A percentile compares a stretch with the other conserved stretches of the same genome.
These are phyloP conservation scores for Siphamia tubifer DNA, from an alignment of 2,113 vertebrate species.

Conservation along the genomic window DNA sequence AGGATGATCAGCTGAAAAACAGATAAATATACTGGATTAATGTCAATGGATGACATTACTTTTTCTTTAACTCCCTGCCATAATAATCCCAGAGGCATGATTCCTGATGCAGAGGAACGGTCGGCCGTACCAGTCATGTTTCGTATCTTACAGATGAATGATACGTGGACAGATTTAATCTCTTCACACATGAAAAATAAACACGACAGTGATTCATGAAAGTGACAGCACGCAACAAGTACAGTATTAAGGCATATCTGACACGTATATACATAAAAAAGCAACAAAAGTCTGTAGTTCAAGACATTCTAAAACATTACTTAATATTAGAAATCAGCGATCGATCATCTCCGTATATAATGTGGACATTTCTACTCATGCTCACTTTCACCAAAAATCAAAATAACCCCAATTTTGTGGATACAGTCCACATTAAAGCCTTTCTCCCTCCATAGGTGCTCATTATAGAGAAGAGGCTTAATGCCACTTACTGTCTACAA, in stretches of 20 bases:
- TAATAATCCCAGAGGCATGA: conserved; percentile 41
- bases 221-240: background rate
- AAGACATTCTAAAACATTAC: too few species aligned
- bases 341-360: too few species aligned
- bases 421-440: too few species aligned
- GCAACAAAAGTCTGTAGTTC: too few species aligned
- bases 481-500: too few species aligned
- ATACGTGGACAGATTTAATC: conserved; percentile 2
- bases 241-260: conserved; percentile 39
- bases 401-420: too few species aligned
- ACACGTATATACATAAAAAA: conserved; percentile 1
- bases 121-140: background rate
- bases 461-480: too few species aligned
- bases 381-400: too few species aligned
- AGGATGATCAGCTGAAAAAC: background rate
- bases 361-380: too few species aligned
- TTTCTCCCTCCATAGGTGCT: too few species aligned
- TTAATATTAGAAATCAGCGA: too few species aligned
- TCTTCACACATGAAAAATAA: conserved; percentile 31
- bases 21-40: background rate
- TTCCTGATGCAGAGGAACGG: conserved; percentile 17
- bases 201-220: background rate
- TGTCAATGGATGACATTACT: background rate
- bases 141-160: background rate
- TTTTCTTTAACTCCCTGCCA: background rate